Base-by-base conservation (phyloP, 2,113 vertebrate genomes). In the Ornithorhynchus anatinus region DNA sequence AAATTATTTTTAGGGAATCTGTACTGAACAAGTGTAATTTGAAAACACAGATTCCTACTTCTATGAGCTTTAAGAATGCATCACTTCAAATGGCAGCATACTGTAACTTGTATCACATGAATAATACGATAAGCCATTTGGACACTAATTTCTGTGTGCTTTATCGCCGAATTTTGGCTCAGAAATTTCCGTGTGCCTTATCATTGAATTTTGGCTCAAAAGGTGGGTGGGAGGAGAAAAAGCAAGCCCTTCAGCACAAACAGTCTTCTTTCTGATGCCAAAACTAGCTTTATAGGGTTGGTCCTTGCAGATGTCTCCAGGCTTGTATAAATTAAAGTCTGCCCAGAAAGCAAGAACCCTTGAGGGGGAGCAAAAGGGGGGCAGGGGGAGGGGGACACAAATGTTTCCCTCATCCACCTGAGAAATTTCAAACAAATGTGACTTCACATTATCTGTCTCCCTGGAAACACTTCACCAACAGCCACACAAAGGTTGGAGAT, bases 71-170 rank as follows among this genome's bases (percentile, higher is more conserved):
- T 56, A 33, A 48, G n/a, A 58, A 72, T 14, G 32, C n/a, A n/a
- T 32, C 43, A 23, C 16, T 56, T 40, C 47, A 48, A 27, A 48
- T 48, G 8, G 25, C 25, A 29, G 25, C 45, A 38, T 23, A 54
- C 10, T 16, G 25, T 38, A 77, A 40, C 45, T 72, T 44, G 59
- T 9, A 66, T 45, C 6, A 16, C 12, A 25, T 52, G 23, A 29
- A 60, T 54, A 70, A 35, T 19, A 56, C 76, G 40, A 71, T 39
- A 66, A 38, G 37, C 12, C 69, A 11, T 79, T 62, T 16, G 65
- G 61, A 69, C 37, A 56, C 63, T 19, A 54, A 68, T 20, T 29
- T 47, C 39, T 74, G 68, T 50, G 13, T 31, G 35, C 35, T 29
- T 53, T 60, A 45, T 50, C 32, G 40, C 36, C 54, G 69, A 57